A percentile compares a stretch with the other conserved stretches of the same genome.
Evolutionary conservation across 1,140 invertebrate genomes (phyloP).

Genomic region (Euborellia annulipes): DNA sequence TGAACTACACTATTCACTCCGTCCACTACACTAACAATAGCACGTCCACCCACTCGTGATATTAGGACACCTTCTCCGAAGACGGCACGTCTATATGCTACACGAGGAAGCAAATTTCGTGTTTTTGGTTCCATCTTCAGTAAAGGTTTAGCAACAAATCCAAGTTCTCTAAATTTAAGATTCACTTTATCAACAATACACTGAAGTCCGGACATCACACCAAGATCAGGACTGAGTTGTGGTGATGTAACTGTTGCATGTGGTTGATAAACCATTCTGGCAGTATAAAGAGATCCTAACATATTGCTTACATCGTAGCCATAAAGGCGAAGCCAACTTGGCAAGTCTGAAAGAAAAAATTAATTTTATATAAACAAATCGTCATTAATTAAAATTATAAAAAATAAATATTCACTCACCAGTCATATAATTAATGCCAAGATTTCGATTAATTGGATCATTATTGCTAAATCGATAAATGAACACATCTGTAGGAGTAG

Average conservation of each 20-base stretch:
- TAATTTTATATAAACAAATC: constrained; percentile 1
- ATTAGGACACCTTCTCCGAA: constrained; percentile 83
- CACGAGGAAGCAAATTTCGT: constrained; percentile 54
- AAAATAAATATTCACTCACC: constrained; percentile 21
- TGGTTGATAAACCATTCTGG: constrained; percentile 57
- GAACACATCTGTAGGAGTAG: constrained; percentile 73
- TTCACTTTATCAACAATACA: constrained; percentile 74
- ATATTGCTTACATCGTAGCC: constrained; percentile 75
- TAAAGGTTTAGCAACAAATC: constrained; percentile 64
- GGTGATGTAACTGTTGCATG: constrained; percentile 57
- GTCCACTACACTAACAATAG: constrained; percentile 69
- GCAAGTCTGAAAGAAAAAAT: constrained; percentile 39
- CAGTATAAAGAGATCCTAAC: constrained; percentile 64
- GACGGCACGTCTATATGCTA: constrained; percentile 66
- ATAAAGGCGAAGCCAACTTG: constrained; percentile 71
- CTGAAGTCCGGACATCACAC: constrained; percentile 72
- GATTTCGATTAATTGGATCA: constrained; percentile 70
- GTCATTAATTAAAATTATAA: too few relatives aligned
- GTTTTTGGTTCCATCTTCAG: constrained; percentile 69
- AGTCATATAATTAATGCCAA: constrained; percentile 60
- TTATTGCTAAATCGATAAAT: constrained; percentile 85
- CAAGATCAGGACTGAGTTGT: constrained; percentile 62
- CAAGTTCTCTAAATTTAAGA: constrained; percentile 61
- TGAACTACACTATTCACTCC: constrained; percentile 74
- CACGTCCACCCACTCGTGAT: constrained; percentile 55